These are phyloP conservation scores for Mamestra configurata DNA, from an alignment of 1,140 invertebrate species.

Conservation along the genomic window DNA sequence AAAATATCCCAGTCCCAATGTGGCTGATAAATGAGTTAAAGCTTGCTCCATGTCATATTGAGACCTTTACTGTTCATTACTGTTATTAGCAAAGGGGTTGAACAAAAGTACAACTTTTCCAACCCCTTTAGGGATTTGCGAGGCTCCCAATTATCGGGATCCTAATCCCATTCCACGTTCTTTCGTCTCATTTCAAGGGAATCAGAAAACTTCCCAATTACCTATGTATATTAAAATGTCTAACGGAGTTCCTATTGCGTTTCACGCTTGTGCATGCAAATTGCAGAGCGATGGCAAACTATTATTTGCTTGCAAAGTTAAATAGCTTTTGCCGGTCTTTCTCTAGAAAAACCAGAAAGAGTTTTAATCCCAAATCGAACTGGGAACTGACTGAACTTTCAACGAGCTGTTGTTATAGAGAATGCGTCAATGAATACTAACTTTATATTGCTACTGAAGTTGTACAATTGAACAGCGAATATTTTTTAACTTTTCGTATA, in stretches of 20 bases:
- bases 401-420: conserved; percentile 43
- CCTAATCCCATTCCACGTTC: conserved; percentile 35
- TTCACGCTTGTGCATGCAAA: conserved; percentile 69
- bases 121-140: conserved; percentile 33
- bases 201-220: conserved; percentile 39
- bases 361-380: conserved; percentile 68
- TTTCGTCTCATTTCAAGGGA: conserved; percentile 23
- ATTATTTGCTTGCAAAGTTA: conserved; percentile 76
- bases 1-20: conserved; percentile 18
- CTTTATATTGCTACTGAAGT: conserved; percentile 27
- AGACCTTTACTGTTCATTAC: conserved; percentile 38
- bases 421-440: conserved; percentile 38
- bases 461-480: background rate
- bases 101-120: conserved; percentile 39
- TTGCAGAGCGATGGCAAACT: conserved; percentile 66
- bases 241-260: conserved; percentile 54
- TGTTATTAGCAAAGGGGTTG: conserved; percentile 30
- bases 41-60: conserved; percentile 15
- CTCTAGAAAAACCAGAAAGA: conserved; percentile 64
- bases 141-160: conserved; percentile 24
- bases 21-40: conserved; percentile 36
- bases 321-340: conserved; percentile 71
- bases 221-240: conserved; percentile 31
- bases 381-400: conserved; percentile 49
- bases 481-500: background rate